These are phyloP conservation scores for Hirtodrosophila histrioides DNA, from an alignment of 2,888 invertebrate species.

Conservation along the genomic window DNA sequence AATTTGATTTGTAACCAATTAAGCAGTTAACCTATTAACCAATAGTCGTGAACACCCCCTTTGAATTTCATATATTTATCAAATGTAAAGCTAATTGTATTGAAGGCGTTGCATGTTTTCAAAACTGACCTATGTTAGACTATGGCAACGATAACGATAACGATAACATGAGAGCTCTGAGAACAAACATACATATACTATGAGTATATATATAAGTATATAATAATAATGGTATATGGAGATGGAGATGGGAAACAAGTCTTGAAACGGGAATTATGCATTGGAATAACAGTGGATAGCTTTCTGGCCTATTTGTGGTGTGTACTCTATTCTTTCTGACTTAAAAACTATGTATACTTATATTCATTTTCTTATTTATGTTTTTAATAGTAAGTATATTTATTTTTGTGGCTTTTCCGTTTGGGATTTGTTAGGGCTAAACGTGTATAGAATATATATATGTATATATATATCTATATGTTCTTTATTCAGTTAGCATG, in stretches of 20 bases:
- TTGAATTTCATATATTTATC: constrained; percentile 10
- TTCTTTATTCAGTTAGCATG: constrained; percentile 15
- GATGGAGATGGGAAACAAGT: neutral
- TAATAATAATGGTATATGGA: neutral
- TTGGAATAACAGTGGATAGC: constrained; percentile 42
- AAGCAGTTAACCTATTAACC: no score
- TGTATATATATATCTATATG: constrained; percentile 31
- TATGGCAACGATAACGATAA: constrained; percentile 7
- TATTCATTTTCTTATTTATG: constrained; percentile 1
- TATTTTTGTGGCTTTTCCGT: neutral
- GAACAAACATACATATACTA: no score
- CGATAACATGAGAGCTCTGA: constrained; percentile 1
- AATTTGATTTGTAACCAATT: no score
- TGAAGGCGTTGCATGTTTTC: constrained; percentile 29
- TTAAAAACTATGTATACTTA: constrained; percentile 13
- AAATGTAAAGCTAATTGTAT: constrained; percentile 41
- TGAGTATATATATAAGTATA: no score
- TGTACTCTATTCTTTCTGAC: constrained; percentile 3
- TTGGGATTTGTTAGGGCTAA: constrained; percentile 10
- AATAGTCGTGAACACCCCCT: neutral
- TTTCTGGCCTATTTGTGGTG: constrained; percentile 8
- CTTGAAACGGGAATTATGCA: neutral
- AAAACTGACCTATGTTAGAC: neutral
- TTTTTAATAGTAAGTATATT: neutral
- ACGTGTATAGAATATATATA: constrained; percentile 20